These are phyloP conservation scores for Ormyrus thymus DNA, from an alignment of 2,888 invertebrate species.

Conservation along the genomic window DNA sequence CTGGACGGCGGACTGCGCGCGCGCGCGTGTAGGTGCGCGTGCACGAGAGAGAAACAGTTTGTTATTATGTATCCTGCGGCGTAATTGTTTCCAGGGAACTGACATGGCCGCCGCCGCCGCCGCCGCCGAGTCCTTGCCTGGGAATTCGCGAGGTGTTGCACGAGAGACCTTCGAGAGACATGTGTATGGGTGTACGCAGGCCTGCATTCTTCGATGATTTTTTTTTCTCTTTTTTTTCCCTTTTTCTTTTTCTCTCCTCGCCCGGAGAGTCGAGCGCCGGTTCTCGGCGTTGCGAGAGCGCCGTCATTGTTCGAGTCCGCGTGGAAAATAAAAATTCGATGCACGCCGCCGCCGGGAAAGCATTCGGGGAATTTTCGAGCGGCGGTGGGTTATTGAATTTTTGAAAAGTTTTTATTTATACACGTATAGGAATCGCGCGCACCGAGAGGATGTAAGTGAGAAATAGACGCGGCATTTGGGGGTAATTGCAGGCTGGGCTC, in stretches of 20 bases:
- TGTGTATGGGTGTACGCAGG: background rate
- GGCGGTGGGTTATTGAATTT: no score
- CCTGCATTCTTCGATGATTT: constrained; percentile 39
- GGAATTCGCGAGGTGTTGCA: constrained; percentile 60
- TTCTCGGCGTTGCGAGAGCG: no score
- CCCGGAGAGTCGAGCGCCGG: constrained; percentile 1
- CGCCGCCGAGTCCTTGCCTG: constrained; percentile 67
- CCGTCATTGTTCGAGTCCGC: no score
- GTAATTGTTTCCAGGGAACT: constrained; percentile 72
- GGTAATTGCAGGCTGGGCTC: no score
- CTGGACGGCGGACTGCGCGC: background rate
- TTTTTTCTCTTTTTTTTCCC: background rate
- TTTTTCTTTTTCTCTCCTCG: background rate
- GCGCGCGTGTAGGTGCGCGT: constrained; percentile 39
- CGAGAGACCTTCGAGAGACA: constrained; percentile 23
- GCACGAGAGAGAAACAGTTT: constrained; percentile 51
- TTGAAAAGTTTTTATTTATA: no score
- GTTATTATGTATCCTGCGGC: constrained; percentile 61
- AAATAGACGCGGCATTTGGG: no score
- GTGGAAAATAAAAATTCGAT: no score
- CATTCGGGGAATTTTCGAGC: background rate
- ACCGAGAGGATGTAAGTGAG: no score
- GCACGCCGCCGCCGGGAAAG: background rate
- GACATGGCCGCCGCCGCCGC: constrained; percentile 57
- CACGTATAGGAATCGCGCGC: no score